Percentiles rank a stretch among this genome's conserved stretches.
Evolutionary conservation across 2,113 vertebrate species (phyloP).

Genomic region (Cryptotis parvus): DNA sequence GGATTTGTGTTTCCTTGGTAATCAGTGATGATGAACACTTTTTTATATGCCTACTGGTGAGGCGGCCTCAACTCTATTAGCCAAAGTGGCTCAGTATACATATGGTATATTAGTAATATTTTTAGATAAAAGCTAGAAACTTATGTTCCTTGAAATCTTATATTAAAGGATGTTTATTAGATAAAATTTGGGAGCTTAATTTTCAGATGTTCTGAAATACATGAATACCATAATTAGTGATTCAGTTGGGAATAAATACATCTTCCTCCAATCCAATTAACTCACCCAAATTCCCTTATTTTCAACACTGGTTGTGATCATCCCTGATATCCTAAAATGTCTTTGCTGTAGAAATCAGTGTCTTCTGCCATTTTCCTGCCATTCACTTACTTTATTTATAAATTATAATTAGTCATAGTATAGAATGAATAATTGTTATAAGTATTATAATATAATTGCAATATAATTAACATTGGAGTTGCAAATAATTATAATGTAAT

Average conservation of each 20-base stretch:
- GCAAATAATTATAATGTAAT: too few relatives aligned
- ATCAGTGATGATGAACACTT: too few relatives aligned
- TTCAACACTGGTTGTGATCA: not conserved
- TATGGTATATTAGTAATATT: accelerated
- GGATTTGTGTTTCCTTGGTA: too few relatives aligned
- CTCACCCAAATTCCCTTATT: not conserved
- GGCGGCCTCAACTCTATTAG: not conserved
- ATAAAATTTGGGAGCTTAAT: not conserved
- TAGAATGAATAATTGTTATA: too few relatives aligned
- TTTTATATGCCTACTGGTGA: too few relatives aligned
- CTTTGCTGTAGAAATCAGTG: not conserved
- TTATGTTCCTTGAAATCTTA: not conserved
- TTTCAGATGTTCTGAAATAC: not conserved
- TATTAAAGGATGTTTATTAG: not conserved
- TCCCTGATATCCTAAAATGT: not conserved
- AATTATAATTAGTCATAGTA: too few relatives aligned
- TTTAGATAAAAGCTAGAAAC: not conserved
- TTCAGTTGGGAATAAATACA: not conserved
- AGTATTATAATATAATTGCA: too few relatives aligned
- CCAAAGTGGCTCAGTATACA: not conserved
- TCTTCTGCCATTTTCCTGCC: not conserved
- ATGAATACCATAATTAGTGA: not conserved
- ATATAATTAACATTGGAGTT: too few relatives aligned
- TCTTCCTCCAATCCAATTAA: not conserved
- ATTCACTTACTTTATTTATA: not conserved